These are phyloP conservation scores for Patagioenas fasciata DNA, from an alignment of 2,113 vertebrate species.

Conservation along the genomic window DNA sequence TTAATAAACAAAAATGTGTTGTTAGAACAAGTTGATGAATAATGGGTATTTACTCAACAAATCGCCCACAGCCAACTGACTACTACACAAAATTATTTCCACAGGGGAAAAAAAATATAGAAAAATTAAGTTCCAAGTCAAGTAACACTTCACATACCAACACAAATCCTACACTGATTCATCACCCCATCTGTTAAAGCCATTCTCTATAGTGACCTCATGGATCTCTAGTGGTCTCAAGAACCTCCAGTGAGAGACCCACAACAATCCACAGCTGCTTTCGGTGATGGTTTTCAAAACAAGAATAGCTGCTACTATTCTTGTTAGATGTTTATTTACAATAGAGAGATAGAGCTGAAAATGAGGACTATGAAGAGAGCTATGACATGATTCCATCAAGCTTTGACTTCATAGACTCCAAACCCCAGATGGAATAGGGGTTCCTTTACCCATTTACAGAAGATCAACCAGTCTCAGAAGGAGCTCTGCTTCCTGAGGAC, in stretches of 20 bases:
- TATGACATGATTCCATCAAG: not conserved
- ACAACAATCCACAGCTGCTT: not conserved
- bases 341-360: not conserved
- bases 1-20: not conserved
- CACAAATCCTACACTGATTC: not conserved
- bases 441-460: not conserved
- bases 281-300: not conserved
- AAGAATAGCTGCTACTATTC: not conserved
- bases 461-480: not conserved
- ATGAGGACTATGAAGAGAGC: not conserved
- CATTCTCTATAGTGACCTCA: not conserved
- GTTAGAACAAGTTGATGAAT: not conserved
- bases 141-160: not conserved
- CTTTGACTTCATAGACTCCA: not conserved
- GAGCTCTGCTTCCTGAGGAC: not conserved
- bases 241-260: not conserved
- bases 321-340: not conserved
- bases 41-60: not conserved
- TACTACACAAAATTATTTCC: not conserved
- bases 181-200: not conserved
- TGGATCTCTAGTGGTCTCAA: not conserved
- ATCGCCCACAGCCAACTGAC: not conserved
- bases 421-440: accelerated
- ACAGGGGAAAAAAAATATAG: not conserved
- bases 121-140: not conserved